Base-by-base conservation (phyloP, 2,113 vertebrate species). In the Muntiacus muntjak region DNA sequence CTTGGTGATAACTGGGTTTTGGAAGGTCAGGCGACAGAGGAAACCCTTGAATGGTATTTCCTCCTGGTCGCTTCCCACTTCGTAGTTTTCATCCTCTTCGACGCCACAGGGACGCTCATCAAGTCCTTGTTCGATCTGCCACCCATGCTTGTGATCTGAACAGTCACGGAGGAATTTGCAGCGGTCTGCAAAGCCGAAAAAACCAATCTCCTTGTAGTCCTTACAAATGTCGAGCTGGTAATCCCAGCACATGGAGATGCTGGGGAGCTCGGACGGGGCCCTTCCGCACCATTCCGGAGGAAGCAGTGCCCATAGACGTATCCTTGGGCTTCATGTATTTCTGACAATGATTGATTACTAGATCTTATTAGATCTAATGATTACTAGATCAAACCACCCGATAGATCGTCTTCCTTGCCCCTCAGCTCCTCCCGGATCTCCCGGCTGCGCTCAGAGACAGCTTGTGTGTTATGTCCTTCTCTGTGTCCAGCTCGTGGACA, bases 161-260 rank as follows among this genome's bases (percentile, higher is more conserved):
- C 99, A 99, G 97, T 99, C 99, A 0, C 99, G 99, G 50, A 99
- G 99, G 98, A 99, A 99, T 95, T 99, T 99, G 98, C 99, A 99
- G 99, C 99, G 99, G 99, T 99, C 99, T 98, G 99, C 99, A 40
- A 99, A 99, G 83, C 99, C 99, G 7, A 99, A 99, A 98, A 99
- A 99, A 1, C 99, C 99, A 0, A 99, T 99, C 98, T 99, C 99
- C 60, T 99, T 99, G 96, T 99, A 99, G 98, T 99, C 99, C 93
- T 99, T 99, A 98, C 99, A 99, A 98, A 99, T 99, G 98, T 99
- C 99, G 0, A 99, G 99, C 98, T 99, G 99, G 97, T 99, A 99
- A 98, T 99, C 99, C 99, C 99, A 99, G 40, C 99, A 97, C 95
- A 99, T 99, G 0, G 99, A 99, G 97, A 92, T 99, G 99, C 97